These are phyloP conservation scores for Cochlearius cochlearius DNA, from an alignment of 2,113 vertebrate species.

Conservation along the genomic window DNA sequence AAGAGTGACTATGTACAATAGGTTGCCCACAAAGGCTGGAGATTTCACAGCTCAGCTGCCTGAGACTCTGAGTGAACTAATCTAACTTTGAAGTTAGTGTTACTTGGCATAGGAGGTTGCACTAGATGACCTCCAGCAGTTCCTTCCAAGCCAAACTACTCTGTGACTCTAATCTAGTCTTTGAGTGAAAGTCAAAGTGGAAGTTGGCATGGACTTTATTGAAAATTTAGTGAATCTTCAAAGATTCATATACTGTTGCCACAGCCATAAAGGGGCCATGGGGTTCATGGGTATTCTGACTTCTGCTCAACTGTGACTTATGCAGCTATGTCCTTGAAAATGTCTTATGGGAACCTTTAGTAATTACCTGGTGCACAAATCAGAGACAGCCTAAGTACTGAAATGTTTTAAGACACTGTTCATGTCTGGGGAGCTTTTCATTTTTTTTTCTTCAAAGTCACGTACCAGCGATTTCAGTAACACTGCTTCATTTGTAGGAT, in stretches of 20 bases:
- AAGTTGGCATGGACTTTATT: not conserved
- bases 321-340: not conserved
- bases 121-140: not conserved
- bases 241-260: not conserved
- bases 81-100: not conserved
- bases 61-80: not conserved
- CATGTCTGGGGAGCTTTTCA: fast-evolving
- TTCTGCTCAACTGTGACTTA: not conserved
- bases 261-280: not conserved
- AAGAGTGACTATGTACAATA: not conserved
- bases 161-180: not conserved
- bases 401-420: not conserved
- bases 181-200: not conserved
- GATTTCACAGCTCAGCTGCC: not conserved
- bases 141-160: not conserved
- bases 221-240: not conserved
- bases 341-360: not conserved
- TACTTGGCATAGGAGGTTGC: not conserved
- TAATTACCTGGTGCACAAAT: not conserved
- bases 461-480: not conserved
- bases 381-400: not conserved
- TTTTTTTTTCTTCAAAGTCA: not conserved
- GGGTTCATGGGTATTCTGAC: not conserved
- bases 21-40: not conserved
- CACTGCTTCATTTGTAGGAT: not conserved